Conservation (phyloP, 2,113 vertebrate species). For the Entelurus aequoreus region DNA sequence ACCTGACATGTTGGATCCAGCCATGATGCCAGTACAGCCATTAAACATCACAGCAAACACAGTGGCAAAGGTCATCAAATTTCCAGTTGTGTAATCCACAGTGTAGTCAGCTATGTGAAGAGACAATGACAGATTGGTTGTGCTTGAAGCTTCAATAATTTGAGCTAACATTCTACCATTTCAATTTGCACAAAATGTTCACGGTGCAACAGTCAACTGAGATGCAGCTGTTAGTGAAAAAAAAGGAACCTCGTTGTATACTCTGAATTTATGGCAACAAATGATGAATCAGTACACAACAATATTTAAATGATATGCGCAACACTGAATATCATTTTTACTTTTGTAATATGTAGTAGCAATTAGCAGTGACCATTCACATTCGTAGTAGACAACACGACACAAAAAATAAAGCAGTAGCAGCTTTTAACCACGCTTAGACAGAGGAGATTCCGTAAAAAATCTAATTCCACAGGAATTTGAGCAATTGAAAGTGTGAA, state of each 20-base stretch:
- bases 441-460: not conserved
- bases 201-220: not conserved
- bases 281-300: too few relatives aligned
- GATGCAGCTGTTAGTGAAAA: too few relatives aligned
- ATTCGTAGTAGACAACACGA: not conserved
- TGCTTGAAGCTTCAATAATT: not conserved
- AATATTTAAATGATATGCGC: not conserved
- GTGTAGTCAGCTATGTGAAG: slow-evolving; percentile 67
- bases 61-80: slow-evolving; percentile 76
- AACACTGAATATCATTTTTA: too few relatives aligned
- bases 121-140: slow-evolving; percentile 10
- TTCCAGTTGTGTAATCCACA: slow-evolving; percentile 77
- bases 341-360: too few relatives aligned
- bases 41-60: slow-evolving; percentile 89
- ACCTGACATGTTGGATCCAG: slow-evolving; percentile 88
- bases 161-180: not conserved
- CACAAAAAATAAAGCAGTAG: not conserved
- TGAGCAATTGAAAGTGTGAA: not conserved
- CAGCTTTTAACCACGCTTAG: not conserved
- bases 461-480: not conserved
- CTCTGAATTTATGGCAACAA: not conserved
- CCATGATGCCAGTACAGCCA: slow-evolving; percentile 87
- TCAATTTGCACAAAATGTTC: not conserved
- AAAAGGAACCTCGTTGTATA: not conserved
- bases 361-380: not conserved